Evolutionary conservation across 1,140 invertebrate genomes (phyloP).

Genomic region (Grapholita molesta): DNA sequence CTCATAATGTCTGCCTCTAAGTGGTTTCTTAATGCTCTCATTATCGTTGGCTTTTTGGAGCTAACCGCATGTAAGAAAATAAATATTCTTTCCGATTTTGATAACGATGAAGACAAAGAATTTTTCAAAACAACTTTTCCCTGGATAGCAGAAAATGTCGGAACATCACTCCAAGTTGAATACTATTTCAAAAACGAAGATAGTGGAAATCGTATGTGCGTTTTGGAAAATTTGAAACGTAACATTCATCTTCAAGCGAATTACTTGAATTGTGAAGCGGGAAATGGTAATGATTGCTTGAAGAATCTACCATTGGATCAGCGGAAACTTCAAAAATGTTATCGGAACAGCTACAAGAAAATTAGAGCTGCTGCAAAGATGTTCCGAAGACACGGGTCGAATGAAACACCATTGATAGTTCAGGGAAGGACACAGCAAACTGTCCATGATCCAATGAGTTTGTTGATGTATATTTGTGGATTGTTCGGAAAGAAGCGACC

Average conservation of each 20-base stretch:
- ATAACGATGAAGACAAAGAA: neutral
- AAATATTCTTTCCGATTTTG: neutral
- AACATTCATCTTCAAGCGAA: neutral
- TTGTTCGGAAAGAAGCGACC: neutral
- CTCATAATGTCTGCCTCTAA: neutral
- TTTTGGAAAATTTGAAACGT: neutral
- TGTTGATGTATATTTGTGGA: neutral
- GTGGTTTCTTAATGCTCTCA: neutral
- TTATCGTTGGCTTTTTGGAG: neutral
- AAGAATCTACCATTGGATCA: neutral
- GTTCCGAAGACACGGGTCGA: neutral
- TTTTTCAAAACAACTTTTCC: neutral
- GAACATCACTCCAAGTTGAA: neutral
- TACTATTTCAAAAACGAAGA: neutral
- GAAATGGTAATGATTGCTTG: neutral
- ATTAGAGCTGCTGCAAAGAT: neutral
- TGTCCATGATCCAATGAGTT: neutral
- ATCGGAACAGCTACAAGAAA: neutral
- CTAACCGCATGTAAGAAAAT: neutral
- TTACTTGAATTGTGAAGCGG: slow-evolving; percentile 1
- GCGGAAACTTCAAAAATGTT: neutral
- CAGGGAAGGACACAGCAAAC: neutral
- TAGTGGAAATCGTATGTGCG: neutral
- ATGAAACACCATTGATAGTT: neutral
- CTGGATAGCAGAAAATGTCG: neutral